Evolutionary conservation across 2,888 invertebrate species (phyloP), one percentile per base, ranked within the genome.

Genomic region (Himalopsyche japonica): DNA sequence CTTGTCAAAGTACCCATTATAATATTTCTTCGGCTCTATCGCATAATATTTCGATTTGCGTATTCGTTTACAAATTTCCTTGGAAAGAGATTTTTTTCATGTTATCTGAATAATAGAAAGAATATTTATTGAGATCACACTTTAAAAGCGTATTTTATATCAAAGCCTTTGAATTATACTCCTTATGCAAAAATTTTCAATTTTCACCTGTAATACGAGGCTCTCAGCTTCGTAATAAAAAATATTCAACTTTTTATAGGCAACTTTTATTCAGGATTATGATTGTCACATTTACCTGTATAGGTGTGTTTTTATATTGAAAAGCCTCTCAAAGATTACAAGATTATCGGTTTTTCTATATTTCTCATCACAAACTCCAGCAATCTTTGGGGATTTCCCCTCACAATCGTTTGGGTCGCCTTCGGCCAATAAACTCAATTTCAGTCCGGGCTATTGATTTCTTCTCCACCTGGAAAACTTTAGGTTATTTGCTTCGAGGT

Each of bases 401-500:
- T 70, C 43, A 48, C 81, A 70, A 81, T 70, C 64, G 57, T 57
- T 57, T 57, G 57, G 84, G 81, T 81, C 82, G 80, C 84, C 82
- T 79, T 77, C 84, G 79, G 78, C 84, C 84, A 84, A 84, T 84
- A 84, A 82, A 82, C 82, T 79, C 80, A 82, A 49, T 76, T 81
- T 82, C 37, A 34, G 27, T 79, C 27, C 80, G 84, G 79, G 48
- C 84, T 84, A 82, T 82, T 82, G 82, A 84, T 84, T 84, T n/a
- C 48, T 47, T 77, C 18, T 64, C 82, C 82, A 82, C 77, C 76
- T 82, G 78, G 64, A 81, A 64, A 76, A 57, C 76, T 81, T 76
- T 32, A n/a, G 76, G 76, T 34, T 76, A 30, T 32, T 76, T 57
- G 57, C 57, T 57, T 24, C 57, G 57, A 57, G 57, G 57, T 57